Evolutionary conservation across 2,888 invertebrate species (phyloP), one percentile per base, ranked within the genome.

Genomic region (Apamea monoglypha): DNA sequence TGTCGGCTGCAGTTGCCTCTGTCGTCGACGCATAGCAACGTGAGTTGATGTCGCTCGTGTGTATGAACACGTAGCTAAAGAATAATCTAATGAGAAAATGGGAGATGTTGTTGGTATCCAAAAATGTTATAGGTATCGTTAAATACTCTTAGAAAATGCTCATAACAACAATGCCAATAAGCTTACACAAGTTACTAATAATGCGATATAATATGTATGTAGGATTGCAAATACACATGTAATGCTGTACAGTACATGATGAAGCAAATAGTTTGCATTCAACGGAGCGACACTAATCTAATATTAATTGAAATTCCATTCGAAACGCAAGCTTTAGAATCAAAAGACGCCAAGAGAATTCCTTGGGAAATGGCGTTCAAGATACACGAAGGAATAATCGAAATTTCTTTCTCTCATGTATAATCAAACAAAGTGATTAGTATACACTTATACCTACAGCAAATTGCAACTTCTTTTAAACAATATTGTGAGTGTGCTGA

Each of bases 241-340:
- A 59, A 36, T 74, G 29, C 12, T 66, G 21, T 71, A 71, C 56
- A 59, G n/a, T 56, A 59, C 81, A 59, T 40, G 59, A 53, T 29
- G 21, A 75, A 44, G 32, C 67, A 61, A 61, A 82, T 61, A 47
- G 16, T 56, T 36, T 2, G 32, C 61, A 68, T 67, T 75, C 44
- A 82, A n/a, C 50, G n/a, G 10, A 75, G 40, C 40, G 12, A 44
- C 32, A 7, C 29, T 67, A 82, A 76, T 80, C 53, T 63, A 47
- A 69, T 50, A 47, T 56, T 69, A 83, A 81, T 69, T 76, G 56
- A 83, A 83, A 81, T 83, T 69, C 64, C 83, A 64, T 63, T 69
- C n/a, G 21, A 56, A 76, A 47, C 29, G 7, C 29, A 56, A 76
- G 61, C 67, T 71, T 29, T 18, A 4, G 53, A 69, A 32, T 77